Evolutionary conservation across 1,140 invertebrate species (phyloP), one percentile per base, ranked within the genome.

Genomic region (Diorhabda carinulata): DNA sequence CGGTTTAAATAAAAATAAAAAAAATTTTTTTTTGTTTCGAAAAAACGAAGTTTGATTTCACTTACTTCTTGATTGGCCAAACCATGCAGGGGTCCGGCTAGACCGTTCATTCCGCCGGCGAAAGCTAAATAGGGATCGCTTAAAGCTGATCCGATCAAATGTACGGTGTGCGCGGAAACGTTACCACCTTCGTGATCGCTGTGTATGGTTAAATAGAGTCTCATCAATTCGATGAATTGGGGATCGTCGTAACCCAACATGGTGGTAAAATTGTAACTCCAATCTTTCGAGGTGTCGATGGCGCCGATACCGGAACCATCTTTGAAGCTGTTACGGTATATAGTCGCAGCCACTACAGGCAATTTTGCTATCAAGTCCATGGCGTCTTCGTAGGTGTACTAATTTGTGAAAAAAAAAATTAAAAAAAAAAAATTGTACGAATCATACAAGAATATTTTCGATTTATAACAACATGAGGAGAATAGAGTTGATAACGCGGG

Each of bases 291-390:
- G 0, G 87, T 83, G 74, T 95, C 92, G 73, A 96, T 92, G 0
- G 92, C 89, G 10, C 90, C 90, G 58, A 94, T 88, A 3, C 88
- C 86, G 61, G 89, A 90, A 25, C 92, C 92, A 73, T 91, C 89
- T 58, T 85, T 82, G 81, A 90, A 94, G 10, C 91, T 80, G 78
- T 94, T 94, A 57, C 90, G 83, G 81, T 96, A 96, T 70, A 96
- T 96, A 2, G 92, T 92, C 2, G 94, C 92, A n/a, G 94, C 94
- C 4, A 96, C 86, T 2, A 92, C 92, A 2, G 94, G 93, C 43
- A 96, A 81, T 81, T 96, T 95, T 10, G 94, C 93, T 74, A 96
- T 94, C 65, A 96, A 80, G 79, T 95, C 91, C 90, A 96, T 94
- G 3, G 91, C 86, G 81, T 96, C 94, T 82, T 96, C 93, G 81